Conservation (phyloP, 2,888 invertebrate species). For the Emesis russula region DNA sequence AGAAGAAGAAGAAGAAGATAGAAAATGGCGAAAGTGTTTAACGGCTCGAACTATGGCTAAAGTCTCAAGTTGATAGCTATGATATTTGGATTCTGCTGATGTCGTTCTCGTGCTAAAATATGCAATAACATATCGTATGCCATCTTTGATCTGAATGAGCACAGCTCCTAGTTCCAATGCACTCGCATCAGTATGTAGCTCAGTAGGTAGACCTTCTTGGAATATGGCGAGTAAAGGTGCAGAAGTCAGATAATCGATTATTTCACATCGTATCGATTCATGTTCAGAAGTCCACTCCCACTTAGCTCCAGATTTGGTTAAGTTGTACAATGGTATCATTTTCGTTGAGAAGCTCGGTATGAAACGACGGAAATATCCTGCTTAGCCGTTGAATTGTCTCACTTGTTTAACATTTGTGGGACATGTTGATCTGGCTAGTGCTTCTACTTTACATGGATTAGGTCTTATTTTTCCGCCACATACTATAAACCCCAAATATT, state of each 20-base stretch:
- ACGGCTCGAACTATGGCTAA: too few relatives aligned
- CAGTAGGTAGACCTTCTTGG: conserved; percentile 60
- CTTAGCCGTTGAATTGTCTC: conserved; percentile 78
- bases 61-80: conserved; percentile 2
- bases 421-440: background rate
- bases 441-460: conserved; percentile 43
- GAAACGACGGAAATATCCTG: conserved; percentile 79
- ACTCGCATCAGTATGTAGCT: conserved; percentile 83
- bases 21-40: too few relatives aligned
- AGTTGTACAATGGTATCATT: conserved; percentile 81
- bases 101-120: conserved; percentile 25
- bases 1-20: too few relatives aligned
- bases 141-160: conserved; percentile 76
- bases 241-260: conserved; percentile 49
- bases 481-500: conserved; percentile 51
- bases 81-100: conserved; percentile 23
- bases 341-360: conserved; percentile 74
- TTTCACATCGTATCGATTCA: conserved; percentile 57
- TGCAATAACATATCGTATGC: background rate
- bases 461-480: conserved; percentile 43
- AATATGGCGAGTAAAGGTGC: conserved; percentile 76
- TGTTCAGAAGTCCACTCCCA: conserved; percentile 75
- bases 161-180: conserved; percentile 72
- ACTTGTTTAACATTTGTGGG: conserved; percentile 53
- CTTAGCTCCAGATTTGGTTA: conserved; percentile 81